These are phyloP conservation scores for Phaetusa simplex DNA, from an alignment of 2,113 vertebrate genomes.

Conservation along the genomic window DNA sequence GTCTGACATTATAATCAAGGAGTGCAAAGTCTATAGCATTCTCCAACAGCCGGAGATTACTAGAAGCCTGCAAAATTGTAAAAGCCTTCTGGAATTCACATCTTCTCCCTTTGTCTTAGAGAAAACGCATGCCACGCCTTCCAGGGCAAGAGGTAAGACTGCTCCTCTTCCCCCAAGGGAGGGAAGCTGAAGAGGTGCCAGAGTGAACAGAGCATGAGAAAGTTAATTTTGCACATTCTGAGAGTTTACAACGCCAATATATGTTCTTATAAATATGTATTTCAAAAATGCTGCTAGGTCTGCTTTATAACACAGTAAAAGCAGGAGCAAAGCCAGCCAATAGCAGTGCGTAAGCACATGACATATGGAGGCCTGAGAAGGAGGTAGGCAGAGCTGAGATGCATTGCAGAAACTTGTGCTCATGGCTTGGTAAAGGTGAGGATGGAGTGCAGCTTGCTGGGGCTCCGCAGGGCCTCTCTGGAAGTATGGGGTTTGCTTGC, in stretches of 20 bases:
- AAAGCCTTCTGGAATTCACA: neutral
- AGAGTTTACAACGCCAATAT: neutral
- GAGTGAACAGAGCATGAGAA: neutral
- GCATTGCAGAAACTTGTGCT: neutral
- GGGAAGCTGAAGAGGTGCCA: neutral
- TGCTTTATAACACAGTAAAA: neutral
- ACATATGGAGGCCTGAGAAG: neutral
- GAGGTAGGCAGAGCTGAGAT: neutral
- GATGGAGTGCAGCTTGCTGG: neutral
- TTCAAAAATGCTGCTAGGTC: neutral
- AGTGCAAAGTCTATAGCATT: neutral
- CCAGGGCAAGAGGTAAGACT: neutral
- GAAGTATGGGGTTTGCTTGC: neutral
- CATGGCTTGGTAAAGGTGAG: neutral
- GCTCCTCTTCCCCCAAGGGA: neutral
- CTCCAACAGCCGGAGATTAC: neutral
- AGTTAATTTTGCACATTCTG: neutral
- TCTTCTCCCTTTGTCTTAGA: neutral
- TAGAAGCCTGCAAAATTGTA: neutral
- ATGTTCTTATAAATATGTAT: neutral
- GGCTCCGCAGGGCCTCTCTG: neutral
- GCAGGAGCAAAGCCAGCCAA: neutral
- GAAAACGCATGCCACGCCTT: rapidly evolving
- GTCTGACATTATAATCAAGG: neutral
- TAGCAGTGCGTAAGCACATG: neutral